phyloP scores from a whole-genome alignment of 2,888 invertebrate species.

The Halocaridina rubra region DNA sequence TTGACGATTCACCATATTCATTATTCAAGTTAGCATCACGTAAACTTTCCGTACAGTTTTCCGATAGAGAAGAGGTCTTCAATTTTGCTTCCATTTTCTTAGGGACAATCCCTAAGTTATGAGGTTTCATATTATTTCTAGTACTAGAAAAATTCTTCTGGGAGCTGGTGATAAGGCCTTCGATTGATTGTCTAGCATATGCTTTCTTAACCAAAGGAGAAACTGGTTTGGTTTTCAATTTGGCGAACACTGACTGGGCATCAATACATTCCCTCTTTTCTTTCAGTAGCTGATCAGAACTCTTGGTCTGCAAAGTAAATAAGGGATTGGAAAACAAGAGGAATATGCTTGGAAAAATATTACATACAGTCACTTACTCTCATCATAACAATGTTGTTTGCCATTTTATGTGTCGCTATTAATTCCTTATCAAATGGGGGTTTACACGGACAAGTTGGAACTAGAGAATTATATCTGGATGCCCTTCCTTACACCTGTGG shows the following conservation, averaged over 20 bases:
- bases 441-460: too few species aligned
- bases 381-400: too few species aligned
- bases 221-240: slow-evolving; percentile 37
- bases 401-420: too few species aligned
- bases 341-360: too few species aligned
- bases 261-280: slow-evolving; percentile 36
- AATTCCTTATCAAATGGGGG: too few species aligned
- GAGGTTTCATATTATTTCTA: slow-evolving; percentile 23
- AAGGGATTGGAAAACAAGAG: too few species aligned
- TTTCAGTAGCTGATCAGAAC: slow-evolving; percentile 9
- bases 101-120: slow-evolving; percentile 29
- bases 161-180: slow-evolving; percentile 34
- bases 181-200: slow-evolving; percentile 46
- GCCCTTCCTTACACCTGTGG: too few species aligned
- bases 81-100: neutral
- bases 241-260: slow-evolving; percentile 55
- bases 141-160: slow-evolving; percentile 35
- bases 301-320: slow-evolving; percentile 32
- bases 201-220: slow-evolving; percentile 52
- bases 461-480: too few species aligned
- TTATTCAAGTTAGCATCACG: neutral
- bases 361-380: too few species aligned
- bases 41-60: neutral
- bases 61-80: too few species aligned
- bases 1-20: neutral